Conservation (phyloP, 1,140 invertebrate species). For the Oedothorax gibbosus region DNA sequence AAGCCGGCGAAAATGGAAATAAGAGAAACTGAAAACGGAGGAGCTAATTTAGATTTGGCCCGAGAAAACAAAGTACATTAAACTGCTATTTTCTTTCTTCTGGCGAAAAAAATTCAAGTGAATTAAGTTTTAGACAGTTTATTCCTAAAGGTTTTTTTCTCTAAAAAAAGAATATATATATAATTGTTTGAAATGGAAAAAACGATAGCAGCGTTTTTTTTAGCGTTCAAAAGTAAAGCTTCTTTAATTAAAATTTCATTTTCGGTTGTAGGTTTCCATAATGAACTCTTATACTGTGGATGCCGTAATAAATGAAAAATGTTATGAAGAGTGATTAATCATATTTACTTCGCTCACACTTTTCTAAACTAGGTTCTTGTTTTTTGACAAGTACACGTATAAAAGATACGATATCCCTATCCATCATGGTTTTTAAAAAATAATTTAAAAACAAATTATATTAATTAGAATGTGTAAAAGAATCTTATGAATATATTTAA, state of each 20-base stretch:
- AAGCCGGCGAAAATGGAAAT: conserved; percentile 6
- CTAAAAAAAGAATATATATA: neutral
- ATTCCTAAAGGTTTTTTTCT: conserved; percentile 6
- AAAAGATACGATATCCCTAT: no score
- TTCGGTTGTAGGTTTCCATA: no score
- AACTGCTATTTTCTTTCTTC: conserved; percentile 21
- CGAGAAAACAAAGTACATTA: neutral
- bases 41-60: neutral
- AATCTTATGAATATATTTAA: no score
- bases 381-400: no score
- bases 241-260: conserved; percentile 17
- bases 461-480: no score
- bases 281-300: no score
- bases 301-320: neutral
- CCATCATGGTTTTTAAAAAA: no score
- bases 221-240: neutral
- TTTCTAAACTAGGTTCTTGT: no score
- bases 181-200: no score
- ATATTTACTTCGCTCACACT: no score
- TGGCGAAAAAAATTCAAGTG: conserved; percentile 6
- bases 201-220: no score
- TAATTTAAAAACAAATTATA: no score
- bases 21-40: conserved; percentile 10
- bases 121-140: conserved; percentile 34
- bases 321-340: neutral